phyloP scores from a whole-genome alignment of 2,888 invertebrate genomes.

The Podabrus alpinus region DNA sequence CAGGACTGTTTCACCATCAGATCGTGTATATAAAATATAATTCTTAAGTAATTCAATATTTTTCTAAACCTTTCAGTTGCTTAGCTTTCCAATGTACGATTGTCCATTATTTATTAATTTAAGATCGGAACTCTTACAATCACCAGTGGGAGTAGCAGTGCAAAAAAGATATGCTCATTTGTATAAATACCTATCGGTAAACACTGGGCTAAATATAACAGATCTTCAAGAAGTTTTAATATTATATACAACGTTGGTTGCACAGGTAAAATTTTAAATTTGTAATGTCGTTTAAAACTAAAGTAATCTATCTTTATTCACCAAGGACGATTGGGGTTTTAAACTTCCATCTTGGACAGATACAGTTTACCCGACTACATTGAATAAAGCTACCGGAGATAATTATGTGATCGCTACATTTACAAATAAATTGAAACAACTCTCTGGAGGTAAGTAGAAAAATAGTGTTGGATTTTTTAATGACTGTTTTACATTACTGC shows the following conservation, averaged over 20 bases:
- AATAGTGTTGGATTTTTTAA: background rate
- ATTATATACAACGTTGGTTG: background rate
- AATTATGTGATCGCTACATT: conserved; percentile 51
- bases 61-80: background rate
- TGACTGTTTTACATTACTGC: background rate
- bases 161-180: background rate
- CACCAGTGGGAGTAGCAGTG: background rate
- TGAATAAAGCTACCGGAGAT: conserved; percentile 46
- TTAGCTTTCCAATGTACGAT: background rate
- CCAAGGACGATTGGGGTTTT: conserved; percentile 47
- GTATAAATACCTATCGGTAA: background rate
- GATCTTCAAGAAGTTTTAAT: background rate
- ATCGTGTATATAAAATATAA: background rate
- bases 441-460: conserved; percentile 51
- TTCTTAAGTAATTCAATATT: background rate
- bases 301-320: background rate
- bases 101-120: background rate
- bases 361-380: conserved; percentile 46
- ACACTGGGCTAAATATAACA: background rate
- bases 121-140: background rate
- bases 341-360: conserved; percentile 54
- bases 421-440: conserved; percentile 44
- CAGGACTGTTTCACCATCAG: conserved; percentile 8
- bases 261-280: background rate
- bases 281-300: background rate